Conservation (phyloP, 2,888 invertebrate genomes). For the Ichneumoninae sp. region DNA sequence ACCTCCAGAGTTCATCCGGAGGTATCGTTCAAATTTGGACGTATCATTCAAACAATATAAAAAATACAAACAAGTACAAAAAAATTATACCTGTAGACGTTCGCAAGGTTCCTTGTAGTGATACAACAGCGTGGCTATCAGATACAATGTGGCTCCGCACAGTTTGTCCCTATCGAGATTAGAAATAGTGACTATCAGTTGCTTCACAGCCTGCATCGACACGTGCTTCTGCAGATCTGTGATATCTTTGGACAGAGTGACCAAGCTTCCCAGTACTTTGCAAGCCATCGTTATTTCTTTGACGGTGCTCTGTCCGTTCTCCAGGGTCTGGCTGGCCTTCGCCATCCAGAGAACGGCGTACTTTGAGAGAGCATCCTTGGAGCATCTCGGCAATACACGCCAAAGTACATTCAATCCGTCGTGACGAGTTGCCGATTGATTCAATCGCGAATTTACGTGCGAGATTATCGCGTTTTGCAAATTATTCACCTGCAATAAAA, state of each 20-base stretch:
- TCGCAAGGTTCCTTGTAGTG: slow-evolving; percentile 80
- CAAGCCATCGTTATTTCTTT: slow-evolving; percentile 73
- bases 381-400: slow-evolving; percentile 69
- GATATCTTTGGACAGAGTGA: slow-evolving; percentile 74
- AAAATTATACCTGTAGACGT: slow-evolving; percentile 75
- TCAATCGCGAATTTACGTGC: slow-evolving; percentile 76
- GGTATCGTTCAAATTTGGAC: too few species aligned
- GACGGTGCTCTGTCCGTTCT: slow-evolving; percentile 70
- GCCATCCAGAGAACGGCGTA: slow-evolving; percentile 78
- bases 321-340: slow-evolving; percentile 76
- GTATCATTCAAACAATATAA: too few species aligned
- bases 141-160: slow-evolving; percentile 73
- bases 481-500: slow-evolving; percentile 71
- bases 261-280: slow-evolving; percentile 72
- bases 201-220: slow-evolving; percentile 79
- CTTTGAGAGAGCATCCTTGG: slow-evolving; percentile 71
- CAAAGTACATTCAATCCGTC: slow-evolving; percentile 74
- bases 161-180: slow-evolving; percentile 66
- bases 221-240: slow-evolving; percentile 80
- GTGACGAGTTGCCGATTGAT: slow-evolving; percentile 72
- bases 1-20: neutral
- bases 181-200: slow-evolving; percentile 73
- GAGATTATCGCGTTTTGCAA: slow-evolving; percentile 72
- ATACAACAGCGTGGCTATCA: slow-evolving; percentile 77
- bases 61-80: too few species aligned